Evolutionary conservation across 2,113 vertebrate genomes (phyloP).

Genomic region (Xenopus laevis): DNA sequence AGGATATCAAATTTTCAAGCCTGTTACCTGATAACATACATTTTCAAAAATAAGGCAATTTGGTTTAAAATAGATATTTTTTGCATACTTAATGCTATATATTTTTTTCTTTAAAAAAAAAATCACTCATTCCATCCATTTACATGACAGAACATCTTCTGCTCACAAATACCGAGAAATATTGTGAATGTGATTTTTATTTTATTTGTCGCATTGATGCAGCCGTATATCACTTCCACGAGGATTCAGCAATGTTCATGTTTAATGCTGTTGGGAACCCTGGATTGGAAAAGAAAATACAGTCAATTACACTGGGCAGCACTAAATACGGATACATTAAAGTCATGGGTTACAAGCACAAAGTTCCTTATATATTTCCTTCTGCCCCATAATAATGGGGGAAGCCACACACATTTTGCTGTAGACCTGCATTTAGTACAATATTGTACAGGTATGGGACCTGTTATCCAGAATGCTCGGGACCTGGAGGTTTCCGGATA

Average conservation of each 20-base stretch:
- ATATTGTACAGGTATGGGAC: too few species aligned
- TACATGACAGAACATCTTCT: constrained; percentile 55
- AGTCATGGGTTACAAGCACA: too few species aligned
- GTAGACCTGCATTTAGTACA: too few species aligned
- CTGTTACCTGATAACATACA: constrained; percentile 85
- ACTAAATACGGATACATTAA: too few species aligned
- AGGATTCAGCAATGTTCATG: constrained; percentile 50
- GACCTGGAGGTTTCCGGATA: too few species aligned
- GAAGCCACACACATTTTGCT: too few species aligned
- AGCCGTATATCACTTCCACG: constrained; percentile 55
- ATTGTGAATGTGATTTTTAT: constrained; percentile 56
- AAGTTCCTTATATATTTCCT: too few species aligned
- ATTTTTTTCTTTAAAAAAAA: constrained; percentile 58
- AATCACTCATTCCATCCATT: constrained; percentile 61
- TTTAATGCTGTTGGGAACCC: constrained; percentile 93
- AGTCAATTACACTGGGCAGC: not conserved
- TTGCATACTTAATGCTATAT: constrained; percentile 76
- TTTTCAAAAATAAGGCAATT: constrained; percentile 90
- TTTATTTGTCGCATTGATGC: constrained; percentile 32
- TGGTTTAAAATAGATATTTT: constrained; percentile 82
- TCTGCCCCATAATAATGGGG: too few species aligned
- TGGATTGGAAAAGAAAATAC: constrained; percentile 54
- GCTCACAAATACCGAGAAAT: constrained; percentile 59
- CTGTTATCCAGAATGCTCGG: too few species aligned
- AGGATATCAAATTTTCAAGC: constrained; percentile 85